Evolutionary conservation across 2,113 vertebrate species (phyloP).

Genomic region (Orcinus orca): DNA sequence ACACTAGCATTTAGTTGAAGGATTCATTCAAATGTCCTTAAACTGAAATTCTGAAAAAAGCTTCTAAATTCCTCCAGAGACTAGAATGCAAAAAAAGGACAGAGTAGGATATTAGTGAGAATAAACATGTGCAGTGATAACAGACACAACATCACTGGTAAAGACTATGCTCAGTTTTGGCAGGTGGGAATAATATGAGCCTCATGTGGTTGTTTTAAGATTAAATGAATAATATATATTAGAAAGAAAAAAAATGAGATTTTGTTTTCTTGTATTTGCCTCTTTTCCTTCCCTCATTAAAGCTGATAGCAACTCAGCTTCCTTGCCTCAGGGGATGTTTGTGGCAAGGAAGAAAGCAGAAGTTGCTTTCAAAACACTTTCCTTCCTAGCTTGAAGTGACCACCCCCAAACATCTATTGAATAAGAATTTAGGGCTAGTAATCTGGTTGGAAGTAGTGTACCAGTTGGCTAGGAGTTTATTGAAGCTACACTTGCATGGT

Average conservation of each 20-base stretch:
- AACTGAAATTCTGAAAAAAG: constrained; percentile 2
- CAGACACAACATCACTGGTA: neutral
- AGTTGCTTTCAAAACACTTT: constrained; percentile 70
- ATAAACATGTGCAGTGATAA: neutral
- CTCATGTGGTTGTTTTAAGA: neutral
- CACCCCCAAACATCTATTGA: constrained; percentile 20
- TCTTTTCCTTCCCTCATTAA: constrained; percentile 40
- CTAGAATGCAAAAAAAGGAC: neutral
- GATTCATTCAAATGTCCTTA: neutral
- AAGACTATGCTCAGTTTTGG: neutral
- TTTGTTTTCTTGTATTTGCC: constrained; percentile 12
- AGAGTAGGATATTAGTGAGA: neutral
- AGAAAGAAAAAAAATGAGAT: neutral
- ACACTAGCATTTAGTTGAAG: neutral
- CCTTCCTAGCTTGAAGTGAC: constrained; percentile 46
- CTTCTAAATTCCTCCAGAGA: neutral
- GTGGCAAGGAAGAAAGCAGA: constrained; percentile 57
- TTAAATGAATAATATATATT: neutral
- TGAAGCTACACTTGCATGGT: neutral
- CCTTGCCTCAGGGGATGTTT: constrained; percentile 39
- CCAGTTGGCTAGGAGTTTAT: neutral
- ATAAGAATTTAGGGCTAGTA: neutral
- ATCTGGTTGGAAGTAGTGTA: constrained; percentile 13
- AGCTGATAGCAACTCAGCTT: constrained; percentile 24
- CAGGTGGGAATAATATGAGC: neutral